Evolutionary conservation across 2,113 vertebrate species (phyloP), one percentile per base, ranked within the genome.

Genomic region (Rana temporaria): DNA sequence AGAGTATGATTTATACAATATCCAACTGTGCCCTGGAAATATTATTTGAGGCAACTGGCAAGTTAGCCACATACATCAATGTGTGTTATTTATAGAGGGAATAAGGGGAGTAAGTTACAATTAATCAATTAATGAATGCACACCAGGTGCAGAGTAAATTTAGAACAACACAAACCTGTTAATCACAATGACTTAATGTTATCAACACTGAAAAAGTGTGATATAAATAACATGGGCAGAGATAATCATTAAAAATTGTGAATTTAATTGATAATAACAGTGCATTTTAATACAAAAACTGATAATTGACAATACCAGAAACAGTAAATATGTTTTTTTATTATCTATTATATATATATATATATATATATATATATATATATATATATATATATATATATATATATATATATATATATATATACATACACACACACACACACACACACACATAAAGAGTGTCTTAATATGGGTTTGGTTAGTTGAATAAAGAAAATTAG

Each of bases 161-260:
- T 73, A 56, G 70, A 56, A n/a, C 34, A 74, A 57, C 59, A 60
- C 16, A 60, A 74, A 19, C 71, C 34, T 56, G 55, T 74, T 74
- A 74, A 60, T 74, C 71, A 74, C 59, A 59, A 74, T 34, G 52
- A 74, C 59, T 59, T 60, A 74, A 74, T 74, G 26, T 55, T 74
- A 74, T 74, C 30, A 74, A 74, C 71, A 73, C 56, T 57, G 42
- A 48, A 73, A 53, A 57, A 74, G 11, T 34, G 56, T 74, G 30
- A 38, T 38, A 74, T 74, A 74, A 74, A 74, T 59, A 57, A 73
- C 55, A 34, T 32, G 24, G 52, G 17, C 20, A 91, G 90, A 93
- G 90, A 90, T 93, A 93, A 91, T 91, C 93, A 93, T 91, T 93
- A 92, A 93, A 91, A 12, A 24, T 18, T 15, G 4, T 4, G 71